Evolutionary conservation across 1,140 invertebrate species (phyloP), one percentile per base, ranked within the genome.

Genomic region (Procambarus virginalis): DNA sequence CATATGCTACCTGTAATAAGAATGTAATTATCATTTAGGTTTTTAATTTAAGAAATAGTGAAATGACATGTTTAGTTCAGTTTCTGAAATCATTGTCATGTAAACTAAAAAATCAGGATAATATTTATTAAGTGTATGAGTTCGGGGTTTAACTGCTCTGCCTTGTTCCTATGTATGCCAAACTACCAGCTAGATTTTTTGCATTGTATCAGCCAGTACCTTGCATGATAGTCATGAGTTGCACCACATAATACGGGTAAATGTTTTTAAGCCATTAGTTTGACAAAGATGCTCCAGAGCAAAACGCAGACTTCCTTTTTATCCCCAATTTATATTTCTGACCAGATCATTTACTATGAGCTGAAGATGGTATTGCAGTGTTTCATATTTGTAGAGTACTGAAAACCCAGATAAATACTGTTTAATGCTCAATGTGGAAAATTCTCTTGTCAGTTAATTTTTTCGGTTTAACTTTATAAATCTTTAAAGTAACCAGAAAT

Each of bases 201-300:
- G 82, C 82, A 84, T 84, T 84, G 60, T 84, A 84, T 84, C 82
- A 84, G 64, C 82, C 82, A 84, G 82, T 84, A 84, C 82, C 82
- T 84, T 84, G 82, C 82, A 84, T 48, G 34, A 68, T 84, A 84
- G 82, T 84, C 82, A 84, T 84, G 82, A 84, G 82, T 84, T 84
- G 48, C 82, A 84, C 82, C 68, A 73, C 10, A 73, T 73, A 49
- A 70, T 84, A 84, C 82, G 82, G 82, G 82, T 84, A 84, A 84
- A 84, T 70, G 82, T 84, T 84, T 83, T 68, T 84, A 84, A 70
- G 60, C 68, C 68, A 45, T 73, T 84, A 84, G 82, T 84, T 14
- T 84, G 48, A 84, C 64, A 73, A 49, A 70, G n/a, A 84, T 84
- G 46, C 58, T 64, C 81, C n/a, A 68, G 82, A 84, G 82, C 68